Evolutionary conservation across 2,113 vertebrate genomes (phyloP).

Genomic region (Gambusia holbrooki): DNA sequence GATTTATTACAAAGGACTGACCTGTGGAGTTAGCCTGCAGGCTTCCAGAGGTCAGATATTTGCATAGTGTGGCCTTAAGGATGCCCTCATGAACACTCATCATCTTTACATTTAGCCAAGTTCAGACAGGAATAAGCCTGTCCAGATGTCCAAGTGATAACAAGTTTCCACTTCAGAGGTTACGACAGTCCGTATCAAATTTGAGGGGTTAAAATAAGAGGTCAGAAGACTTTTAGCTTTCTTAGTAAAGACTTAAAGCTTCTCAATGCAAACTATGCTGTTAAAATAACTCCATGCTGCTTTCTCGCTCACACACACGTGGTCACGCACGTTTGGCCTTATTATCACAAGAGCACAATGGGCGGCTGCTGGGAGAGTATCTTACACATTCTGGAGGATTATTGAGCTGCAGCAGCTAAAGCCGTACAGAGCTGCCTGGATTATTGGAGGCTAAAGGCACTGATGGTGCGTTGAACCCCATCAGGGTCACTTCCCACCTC

Average conservation of each 20-base stretch:
- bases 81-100: background rate
- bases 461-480: background rate
- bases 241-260: slow-evolving; percentile 18
- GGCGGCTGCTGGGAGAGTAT: slow-evolving; percentile 22
- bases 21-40: background rate
- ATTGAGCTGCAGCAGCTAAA: slow-evolving; percentile 79
- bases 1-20: background rate
- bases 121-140: background rate
- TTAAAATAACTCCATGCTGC: slow-evolving; percentile 18
- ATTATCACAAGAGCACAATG: slow-evolving; percentile 43
- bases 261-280: background rate
- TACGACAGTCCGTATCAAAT: slow-evolving; percentile 25
- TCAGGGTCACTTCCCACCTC: background rate
- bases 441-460: slow-evolving; percentile 40
- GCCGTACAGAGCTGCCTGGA: slow-evolving; percentile 50
- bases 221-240: slow-evolving; percentile 29
- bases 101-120: slow-evolving; percentile 3
- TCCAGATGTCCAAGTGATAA: slow-evolving; percentile 25
- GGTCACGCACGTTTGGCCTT: slow-evolving; percentile 29
- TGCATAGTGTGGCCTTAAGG: background rate
- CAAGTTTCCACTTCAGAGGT: slow-evolving; percentile 38
- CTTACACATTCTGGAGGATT: slow-evolving; percentile 84
- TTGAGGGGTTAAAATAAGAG: slow-evolving; percentile 38
- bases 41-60: background rate
- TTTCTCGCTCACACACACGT: slow-evolving; percentile 18